Conservation (phyloP, 2,797 vertebrate species). For the Mastacembelus armatus region DNA sequence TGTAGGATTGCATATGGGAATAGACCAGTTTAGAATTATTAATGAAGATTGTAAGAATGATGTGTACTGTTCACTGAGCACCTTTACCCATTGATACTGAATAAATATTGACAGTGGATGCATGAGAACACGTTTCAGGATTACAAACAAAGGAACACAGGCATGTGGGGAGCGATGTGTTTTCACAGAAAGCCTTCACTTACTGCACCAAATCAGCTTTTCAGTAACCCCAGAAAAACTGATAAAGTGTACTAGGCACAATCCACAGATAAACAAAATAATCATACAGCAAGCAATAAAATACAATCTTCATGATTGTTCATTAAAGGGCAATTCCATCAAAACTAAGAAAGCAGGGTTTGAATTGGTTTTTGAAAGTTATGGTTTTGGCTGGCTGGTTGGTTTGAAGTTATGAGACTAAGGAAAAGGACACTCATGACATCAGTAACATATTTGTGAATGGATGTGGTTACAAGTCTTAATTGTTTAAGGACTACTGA, state of each 20-base stretch:
- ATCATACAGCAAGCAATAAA: conserved; percentile 53
- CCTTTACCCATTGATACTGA: conserved; percentile 22
- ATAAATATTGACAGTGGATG: conserved; percentile 21
- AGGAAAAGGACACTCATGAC: conserved; percentile 43
- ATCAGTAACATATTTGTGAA: conserved; percentile 68
- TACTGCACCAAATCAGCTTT: conserved; percentile 20
- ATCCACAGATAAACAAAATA: conserved; percentile 40
- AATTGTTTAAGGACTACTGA: conserved; percentile 69
- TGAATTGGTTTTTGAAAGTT: conserved; percentile 1
- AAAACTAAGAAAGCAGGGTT: too few species aligned
- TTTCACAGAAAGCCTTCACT: conserved; percentile 31
- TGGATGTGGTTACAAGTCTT: conserved; percentile 46
- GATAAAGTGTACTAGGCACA: conserved; percentile 43
- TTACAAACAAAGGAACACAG: conserved; percentile 18
- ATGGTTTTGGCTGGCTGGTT: conserved; percentile 19
- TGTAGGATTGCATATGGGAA: too few species aligned
- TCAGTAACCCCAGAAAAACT: conserved; percentile 29
- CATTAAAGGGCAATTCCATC: conserved; percentile 53
- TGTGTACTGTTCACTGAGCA: conserved; percentile 19
- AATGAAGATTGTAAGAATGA: conserved; percentile 21
- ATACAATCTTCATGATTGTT: conserved; percentile 57
- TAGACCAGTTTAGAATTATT: conserved; percentile 1
- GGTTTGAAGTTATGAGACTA: conserved; percentile 44
- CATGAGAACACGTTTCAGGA: not conserved
- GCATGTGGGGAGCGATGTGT: conserved; percentile 14